Evolutionary conservation across 2,113 vertebrate species (phyloP).

Genomic region (Crotalus viridis): DNA sequence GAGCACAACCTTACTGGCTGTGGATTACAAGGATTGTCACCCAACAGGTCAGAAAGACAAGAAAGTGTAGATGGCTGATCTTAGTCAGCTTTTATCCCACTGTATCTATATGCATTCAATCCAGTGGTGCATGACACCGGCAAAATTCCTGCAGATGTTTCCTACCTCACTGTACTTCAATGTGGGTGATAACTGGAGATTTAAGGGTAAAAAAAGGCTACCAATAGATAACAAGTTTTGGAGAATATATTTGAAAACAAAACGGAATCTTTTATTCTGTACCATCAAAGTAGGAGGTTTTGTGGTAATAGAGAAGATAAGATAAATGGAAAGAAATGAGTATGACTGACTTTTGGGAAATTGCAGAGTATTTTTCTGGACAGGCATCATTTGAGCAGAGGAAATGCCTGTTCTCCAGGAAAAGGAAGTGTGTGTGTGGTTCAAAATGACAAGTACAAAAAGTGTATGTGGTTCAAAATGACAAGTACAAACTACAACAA

Average conservation of each 20-base stretch:
- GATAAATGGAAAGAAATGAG: slow-evolving; percentile 51
- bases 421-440: background rate
- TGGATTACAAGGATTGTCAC: background rate
- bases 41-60: background rate
- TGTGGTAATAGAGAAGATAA: slow-evolving; percentile 66
- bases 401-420: slow-evolving; percentile 10
- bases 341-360: slow-evolving; percentile 53
- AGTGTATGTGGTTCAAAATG: background rate
- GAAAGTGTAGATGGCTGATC: background rate
- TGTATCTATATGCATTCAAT: background rate
- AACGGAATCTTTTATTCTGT: slow-evolving; percentile 21
- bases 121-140: background rate
- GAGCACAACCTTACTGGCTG: background rate
- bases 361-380: slow-evolving; percentile 43
- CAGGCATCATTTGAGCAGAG: slow-evolving; percentile 22
- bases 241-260: slow-evolving; percentile 1
- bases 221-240: slow-evolving; percentile 27
- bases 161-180: background rate
- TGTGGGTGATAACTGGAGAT: background rate
- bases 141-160: slow-evolving; percentile 24
- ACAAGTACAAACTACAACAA: background rate
- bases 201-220: background rate
- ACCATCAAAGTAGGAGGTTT: slow-evolving; percentile 46
- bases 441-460: background rate
- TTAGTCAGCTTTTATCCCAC: background rate